These are phyloP conservation scores for Lordiphosa fenestrarum DNA, from an alignment of 2,888 invertebrate species.

Conservation along the genomic window DNA sequence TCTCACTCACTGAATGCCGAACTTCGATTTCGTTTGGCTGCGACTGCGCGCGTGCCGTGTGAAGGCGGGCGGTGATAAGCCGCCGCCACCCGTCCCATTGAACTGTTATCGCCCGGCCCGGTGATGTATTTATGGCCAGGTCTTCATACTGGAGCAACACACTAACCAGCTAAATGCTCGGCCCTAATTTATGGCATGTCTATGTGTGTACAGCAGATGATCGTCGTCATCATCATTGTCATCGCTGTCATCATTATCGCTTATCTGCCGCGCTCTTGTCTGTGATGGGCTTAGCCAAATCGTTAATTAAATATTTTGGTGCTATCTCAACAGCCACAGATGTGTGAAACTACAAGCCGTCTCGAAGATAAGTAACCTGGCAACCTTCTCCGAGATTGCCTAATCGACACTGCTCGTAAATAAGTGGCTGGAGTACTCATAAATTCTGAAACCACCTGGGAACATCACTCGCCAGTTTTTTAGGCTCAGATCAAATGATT, in stretches of 20 bases:
- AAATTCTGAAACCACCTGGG: too few relatives aligned
- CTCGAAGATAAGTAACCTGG: too few relatives aligned
- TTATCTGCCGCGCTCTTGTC: conserved; percentile 14
- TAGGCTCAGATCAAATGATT: too few relatives aligned
- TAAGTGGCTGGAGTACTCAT: too few relatives aligned
- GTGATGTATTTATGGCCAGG: conserved; percentile 32
- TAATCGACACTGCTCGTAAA: too few relatives aligned
- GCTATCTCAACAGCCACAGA: conserved; percentile 27
- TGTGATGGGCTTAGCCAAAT: conserved; percentile 29
- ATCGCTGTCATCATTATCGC: conserved; percentile 10
- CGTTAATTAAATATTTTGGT: conserved; percentile 53
- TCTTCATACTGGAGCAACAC: conserved; percentile 1
- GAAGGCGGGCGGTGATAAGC: conserved; percentile 25
- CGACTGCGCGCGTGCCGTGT: conserved; percentile 61
- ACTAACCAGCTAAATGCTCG: not conserved
- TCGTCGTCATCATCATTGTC: conserved; percentile 18
- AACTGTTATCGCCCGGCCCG: conserved; percentile 29
- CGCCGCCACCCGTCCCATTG: conserved; percentile 13
- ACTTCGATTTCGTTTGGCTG: conserved; percentile 16
- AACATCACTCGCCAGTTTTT: too few relatives aligned
- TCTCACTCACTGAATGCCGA: conserved; percentile 21
- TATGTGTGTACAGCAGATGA: conserved; percentile 15
- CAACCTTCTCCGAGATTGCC: too few relatives aligned
- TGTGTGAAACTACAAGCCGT: too few relatives aligned
- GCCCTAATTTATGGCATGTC: conserved; percentile 6